These are phyloP conservation scores for Anableps anableps DNA, from an alignment of 2,797 vertebrate genomes.

Conservation along the genomic window DNA sequence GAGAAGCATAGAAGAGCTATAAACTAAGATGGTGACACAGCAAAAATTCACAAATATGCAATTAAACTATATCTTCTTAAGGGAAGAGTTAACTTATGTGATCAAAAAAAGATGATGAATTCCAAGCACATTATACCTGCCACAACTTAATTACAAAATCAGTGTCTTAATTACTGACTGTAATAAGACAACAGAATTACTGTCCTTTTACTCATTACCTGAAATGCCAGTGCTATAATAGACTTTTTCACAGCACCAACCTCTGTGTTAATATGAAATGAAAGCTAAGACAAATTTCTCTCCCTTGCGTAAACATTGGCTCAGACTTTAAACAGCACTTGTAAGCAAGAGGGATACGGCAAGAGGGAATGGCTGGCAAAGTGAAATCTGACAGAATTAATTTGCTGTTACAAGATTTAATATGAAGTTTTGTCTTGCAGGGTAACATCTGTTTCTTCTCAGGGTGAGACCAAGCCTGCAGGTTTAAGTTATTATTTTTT, in stretches of 20 bases:
- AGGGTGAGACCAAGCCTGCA: neutral
- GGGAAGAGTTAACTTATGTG: neutral
- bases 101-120: slow-evolving; percentile 48
- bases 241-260: slow-evolving; percentile 30
- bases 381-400: slow-evolving; percentile 17
- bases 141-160: slow-evolving; percentile 69
- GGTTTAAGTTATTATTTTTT: neutral
- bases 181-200: slow-evolving; percentile 66
- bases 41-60: slow-evolving; percentile 54
- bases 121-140: slow-evolving; percentile 60
- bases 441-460: slow-evolving; percentile 7
- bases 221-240: slow-evolving; percentile 52
- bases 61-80: neutral
- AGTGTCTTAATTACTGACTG: slow-evolving; percentile 75
- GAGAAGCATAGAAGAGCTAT: slow-evolving; percentile 55
- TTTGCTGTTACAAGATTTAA: slow-evolving; percentile 17
- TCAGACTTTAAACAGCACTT: slow-evolving; percentile 40
- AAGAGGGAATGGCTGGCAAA: slow-evolving; percentile 26
- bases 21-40: slow-evolving; percentile 44
- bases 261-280: slow-evolving; percentile 17
- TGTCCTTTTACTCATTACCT: slow-evolving; percentile 66
- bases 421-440: slow-evolving; percentile 12
- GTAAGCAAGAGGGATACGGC: neutral
- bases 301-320: slow-evolving; percentile 41
- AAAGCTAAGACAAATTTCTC: slow-evolving; percentile 49